phyloP scores from a whole-genome alignment of 2,888 invertebrate species.

The Oscheius sp. region DNA sequence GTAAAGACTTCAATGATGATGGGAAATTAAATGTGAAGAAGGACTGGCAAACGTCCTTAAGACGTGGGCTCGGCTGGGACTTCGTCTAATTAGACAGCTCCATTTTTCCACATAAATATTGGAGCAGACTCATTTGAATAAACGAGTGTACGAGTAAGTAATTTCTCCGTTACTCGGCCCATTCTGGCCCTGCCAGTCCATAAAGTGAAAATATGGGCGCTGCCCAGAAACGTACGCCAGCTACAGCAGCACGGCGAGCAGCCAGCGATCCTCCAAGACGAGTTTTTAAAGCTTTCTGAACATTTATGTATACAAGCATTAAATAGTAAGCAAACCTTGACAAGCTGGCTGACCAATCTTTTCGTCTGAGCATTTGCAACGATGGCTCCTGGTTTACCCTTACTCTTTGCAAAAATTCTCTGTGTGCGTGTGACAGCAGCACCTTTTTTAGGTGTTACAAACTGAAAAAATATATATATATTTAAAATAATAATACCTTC shows the following conservation, averaged over 20 bases:
- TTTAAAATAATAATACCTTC: not conserved
- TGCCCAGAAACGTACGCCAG: constrained; percentile 34
- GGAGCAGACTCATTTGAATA: constrained; percentile 1
- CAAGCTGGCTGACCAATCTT: constrained; percentile 32
- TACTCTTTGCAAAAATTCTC: not conserved
- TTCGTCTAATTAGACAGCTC: constrained; percentile 17
- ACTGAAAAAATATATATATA: constrained; percentile 6
- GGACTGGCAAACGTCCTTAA: not conserved
- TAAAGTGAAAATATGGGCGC: not conserved
- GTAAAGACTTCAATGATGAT: no score
- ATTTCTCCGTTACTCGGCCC: constrained; percentile 21
- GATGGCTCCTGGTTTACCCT: no score
- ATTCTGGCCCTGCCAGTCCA: constrained; percentile 13
- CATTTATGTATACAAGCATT: not conserved
- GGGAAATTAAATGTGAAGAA: no score
- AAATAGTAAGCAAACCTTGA: constrained; percentile 27
- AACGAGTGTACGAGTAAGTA: constrained; percentile 4
- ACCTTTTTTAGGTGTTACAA: not conserved
- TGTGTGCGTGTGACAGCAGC: not conserved
- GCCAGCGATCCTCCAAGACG: constrained; percentile 19
- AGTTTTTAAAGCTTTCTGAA: constrained; percentile 34
- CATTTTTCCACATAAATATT: not conserved
- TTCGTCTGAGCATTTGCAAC: constrained; percentile 27
- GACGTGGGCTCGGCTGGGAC: constrained; percentile 25
- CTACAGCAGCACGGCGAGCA: constrained; percentile 2